Evolutionary conservation across 2,888 invertebrate species (phyloP), one percentile per base, ranked within the genome.

Genomic region (Polyommatus iphigenia): DNA sequence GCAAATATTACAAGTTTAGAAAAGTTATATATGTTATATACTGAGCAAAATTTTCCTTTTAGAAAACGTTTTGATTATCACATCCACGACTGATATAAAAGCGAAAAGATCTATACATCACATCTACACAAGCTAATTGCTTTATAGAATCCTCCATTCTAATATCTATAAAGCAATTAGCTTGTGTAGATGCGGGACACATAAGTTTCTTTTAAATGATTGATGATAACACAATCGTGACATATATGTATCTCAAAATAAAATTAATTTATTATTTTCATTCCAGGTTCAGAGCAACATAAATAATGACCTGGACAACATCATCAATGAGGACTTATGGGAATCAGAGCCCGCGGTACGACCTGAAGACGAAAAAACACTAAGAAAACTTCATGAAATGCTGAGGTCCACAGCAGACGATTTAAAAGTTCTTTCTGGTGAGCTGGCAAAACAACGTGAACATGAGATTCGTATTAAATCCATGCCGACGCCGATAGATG

Each of bases 381-480:
- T 92, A 82, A 88, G 90, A 79, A 91, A 90, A 85, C 86, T 94
- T 82, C 92, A 91, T 83, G 92, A 92, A 76, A 91, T 93, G 91
- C 89, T 94, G 85, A 91, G 91, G 86, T 89, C 92, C 79, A 93
- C 94, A 83, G 91, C 94, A 81, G 91, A 90, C 82, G 93, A 94
- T 85, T 87, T 94, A 78, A 91, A 92, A 84, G 85, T 89, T 83
- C 90, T 94, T 78, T 91, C 93, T 78, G 89, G 89, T 71, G 93
- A 92, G 86, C 84, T 93, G 81, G 84, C 87, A 15, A 90, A 89
- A 84, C 86, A 85, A 83, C 90, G 89, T 81, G 87, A 90, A 81
- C 89, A 91, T 62, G 87, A 88, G 78, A 84, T 88, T 76, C 91
- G 88, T 83, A 79, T 89, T 20, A 90, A 89, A 84, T 83, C 88